Evolutionary conservation across 2,888 invertebrate genomes (phyloP), one percentile per base, ranked within the genome.

Genomic region (Chalcis sispes): DNA sequence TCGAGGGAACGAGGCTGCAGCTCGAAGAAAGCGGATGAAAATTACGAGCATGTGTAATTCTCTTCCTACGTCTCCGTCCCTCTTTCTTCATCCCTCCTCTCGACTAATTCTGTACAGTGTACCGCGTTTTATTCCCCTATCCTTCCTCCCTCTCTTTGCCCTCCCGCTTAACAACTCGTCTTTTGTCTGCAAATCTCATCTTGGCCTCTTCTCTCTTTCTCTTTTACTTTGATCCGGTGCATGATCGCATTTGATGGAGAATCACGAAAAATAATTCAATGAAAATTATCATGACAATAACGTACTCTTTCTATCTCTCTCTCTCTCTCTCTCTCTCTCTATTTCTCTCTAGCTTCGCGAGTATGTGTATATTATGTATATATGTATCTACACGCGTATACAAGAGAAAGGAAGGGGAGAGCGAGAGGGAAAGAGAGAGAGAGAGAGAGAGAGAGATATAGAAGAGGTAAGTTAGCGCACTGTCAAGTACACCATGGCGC

Each of bases 221-320:
- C 40, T 40, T n/a, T 23, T 54, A 15, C 27, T 54, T n/a, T 23
- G 13, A 5, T 52, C 0, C 20, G 18, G 27, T 23, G 29, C 20
- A 20, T n/a, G 40, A 64, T 65, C 42, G 32, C 54, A 32, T 71
- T 66, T 59, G 65, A 59, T 78, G 80, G 80, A 80, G 80, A 83
- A 81, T 82, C 32, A 79, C 79, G 79, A 84, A 84, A 84, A 84
- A 84, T 84, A 85, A 83, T 83, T 79, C 74, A 65, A 50, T 74
- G 79, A 81, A 84, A 83, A 84, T 84, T 85, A 85, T 84, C 84
- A 85, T 85, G 82, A 84, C 82, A 85, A 85, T 84, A 56, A 61
- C 18, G 15, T 29, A 1, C 59, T 18, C 27, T n/a, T 13, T 18
- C 48, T 25, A n/a, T 25, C 18, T n/a, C 65, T 36, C 8, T 25